Conservation (phyloP, 2,113 vertebrate species). For the Electrona antarctica region DNA sequence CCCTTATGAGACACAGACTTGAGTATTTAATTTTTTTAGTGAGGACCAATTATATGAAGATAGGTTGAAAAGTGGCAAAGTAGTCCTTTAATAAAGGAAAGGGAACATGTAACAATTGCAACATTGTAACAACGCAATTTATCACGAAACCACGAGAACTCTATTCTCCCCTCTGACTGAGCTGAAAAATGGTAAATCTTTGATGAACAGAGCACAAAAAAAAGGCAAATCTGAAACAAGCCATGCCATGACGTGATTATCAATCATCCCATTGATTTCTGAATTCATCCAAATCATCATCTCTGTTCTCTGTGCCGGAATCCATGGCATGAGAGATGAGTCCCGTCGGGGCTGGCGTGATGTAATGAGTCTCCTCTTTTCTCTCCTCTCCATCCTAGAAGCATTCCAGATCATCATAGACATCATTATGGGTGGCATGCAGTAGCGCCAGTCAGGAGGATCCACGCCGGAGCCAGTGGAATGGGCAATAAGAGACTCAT, state of each 20-base stretch:
- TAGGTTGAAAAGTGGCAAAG: too few species aligned
- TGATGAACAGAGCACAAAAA: neutral
- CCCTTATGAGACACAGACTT: too few species aligned
- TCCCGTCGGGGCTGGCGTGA: slow-evolving; percentile 2
- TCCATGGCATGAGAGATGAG: slow-evolving; percentile 8
- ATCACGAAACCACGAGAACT: neutral
- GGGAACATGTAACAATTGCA: too few species aligned
- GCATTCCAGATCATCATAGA: neutral
- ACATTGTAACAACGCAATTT: too few species aligned
- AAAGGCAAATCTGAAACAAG: neutral
- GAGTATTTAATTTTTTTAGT: too few species aligned
- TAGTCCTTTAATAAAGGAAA: too few species aligned
- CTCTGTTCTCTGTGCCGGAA: neutral
- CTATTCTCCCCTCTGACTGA: neutral
- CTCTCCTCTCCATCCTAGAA: neutral
- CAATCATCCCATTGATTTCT: slow-evolving; percentile 1
- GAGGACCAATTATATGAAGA: too few species aligned
- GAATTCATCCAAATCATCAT: neutral
- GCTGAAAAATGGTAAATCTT: neutral
- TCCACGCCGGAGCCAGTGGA: neutral
- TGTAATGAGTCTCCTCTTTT: neutral
- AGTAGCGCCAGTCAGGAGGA: neutral
- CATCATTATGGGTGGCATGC: neutral
- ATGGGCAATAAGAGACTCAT: slow-evolving; percentile 5
- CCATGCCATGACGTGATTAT: slow-evolving; percentile 6